Conservation (phyloP, 2,113 vertebrate species). For the Nothobranchius furzeri region DNA sequence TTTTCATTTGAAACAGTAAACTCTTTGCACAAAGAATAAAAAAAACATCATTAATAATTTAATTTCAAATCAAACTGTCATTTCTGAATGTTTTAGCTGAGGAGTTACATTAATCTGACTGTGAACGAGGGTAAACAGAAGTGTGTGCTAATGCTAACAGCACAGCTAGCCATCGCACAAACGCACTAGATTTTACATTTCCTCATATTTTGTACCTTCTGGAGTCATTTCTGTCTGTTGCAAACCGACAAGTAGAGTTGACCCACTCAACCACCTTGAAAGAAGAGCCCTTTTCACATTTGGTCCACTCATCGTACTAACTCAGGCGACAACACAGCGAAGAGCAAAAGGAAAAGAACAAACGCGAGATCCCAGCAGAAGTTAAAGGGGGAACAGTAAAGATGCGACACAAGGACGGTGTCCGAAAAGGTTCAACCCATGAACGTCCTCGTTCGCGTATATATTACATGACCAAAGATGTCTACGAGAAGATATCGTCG, state of each 20-base stretch:
- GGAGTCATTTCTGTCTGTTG: constrained; percentile 90
- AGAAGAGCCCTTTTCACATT: constrained; percentile 41
- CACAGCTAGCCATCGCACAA: neutral
- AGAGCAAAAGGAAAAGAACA: neutral
- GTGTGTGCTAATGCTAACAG: constrained; percentile 27
- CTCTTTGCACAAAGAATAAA: no score
- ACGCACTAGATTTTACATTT: neutral
- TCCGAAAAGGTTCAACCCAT: constrained; percentile 15
- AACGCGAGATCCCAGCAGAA: no score
- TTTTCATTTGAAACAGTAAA: no score
- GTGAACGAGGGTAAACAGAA: constrained; percentile 37
- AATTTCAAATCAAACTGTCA: neutral
- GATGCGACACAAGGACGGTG: constrained; percentile 52
- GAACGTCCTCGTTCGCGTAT: neutral
- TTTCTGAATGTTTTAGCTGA: neutral
- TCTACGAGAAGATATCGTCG: constrained; percentile 89
- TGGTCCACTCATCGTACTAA: constrained; percentile 69
- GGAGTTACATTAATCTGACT: constrained; percentile 69
- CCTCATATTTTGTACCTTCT: constrained; percentile 79
- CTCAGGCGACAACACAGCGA: neutral
- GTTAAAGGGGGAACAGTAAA: constrained; percentile 15
- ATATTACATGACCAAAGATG: constrained; percentile 69
- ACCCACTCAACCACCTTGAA: constrained; percentile 81
- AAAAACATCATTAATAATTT: no score
- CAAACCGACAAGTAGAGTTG: constrained; percentile 82